Percentiles rank a stretch among this genome's conserved stretches.
phyloP scores from a whole-genome alignment of 37 sponge, comb jelly and placozoan genomes.

The Ianthella basta region DNA sequence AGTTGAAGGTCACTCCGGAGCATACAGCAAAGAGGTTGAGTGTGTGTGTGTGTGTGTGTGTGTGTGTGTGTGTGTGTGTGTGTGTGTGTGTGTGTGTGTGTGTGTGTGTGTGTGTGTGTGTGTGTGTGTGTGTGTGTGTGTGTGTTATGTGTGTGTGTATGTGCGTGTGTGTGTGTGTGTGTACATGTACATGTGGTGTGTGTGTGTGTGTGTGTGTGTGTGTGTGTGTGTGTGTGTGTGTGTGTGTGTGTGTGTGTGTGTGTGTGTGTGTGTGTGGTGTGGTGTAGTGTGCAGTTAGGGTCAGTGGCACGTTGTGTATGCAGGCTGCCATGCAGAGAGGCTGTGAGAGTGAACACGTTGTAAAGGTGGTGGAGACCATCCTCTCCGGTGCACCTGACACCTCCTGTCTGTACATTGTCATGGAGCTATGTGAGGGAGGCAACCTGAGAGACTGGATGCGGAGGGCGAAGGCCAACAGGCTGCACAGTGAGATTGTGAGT shows the following conservation, averaged over 20 bases:
- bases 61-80: too few relatives aligned
- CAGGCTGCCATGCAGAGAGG: conserved; percentile 57
- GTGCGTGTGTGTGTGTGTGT: conserved; percentile 13
- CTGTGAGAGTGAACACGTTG: conserved; percentile 71
- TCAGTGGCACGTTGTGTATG: too few relatives aligned
- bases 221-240: too few relatives aligned
- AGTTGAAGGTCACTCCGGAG: conserved; percentile 16
- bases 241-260: too few relatives aligned
- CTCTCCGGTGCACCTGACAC: neutral
- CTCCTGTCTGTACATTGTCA: conserved; percentile 65
- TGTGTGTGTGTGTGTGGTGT: too few relatives aligned
- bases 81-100: too few relatives aligned
- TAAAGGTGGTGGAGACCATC: conserved; percentile 75
- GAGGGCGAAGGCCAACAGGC: conserved; percentile 64
- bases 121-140: too few relatives aligned
- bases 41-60: neutral
- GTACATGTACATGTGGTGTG: neutral
- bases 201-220: too few relatives aligned
- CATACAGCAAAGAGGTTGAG: conserved; percentile 55
- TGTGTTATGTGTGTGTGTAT: too few relatives aligned
- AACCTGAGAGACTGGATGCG: conserved; percentile 88
- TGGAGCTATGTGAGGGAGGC: conserved; percentile 93
- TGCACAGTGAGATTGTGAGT: conserved; percentile 68
- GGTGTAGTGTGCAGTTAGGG: too few relatives aligned
- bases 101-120: too few relatives aligned